These are phyloP conservation scores for mouse (Mus musculus) DNA, from an alignment of 2,113 vertebrate genomes.

Conservation along the genomic window GRCm39 chr10:19664001-19664500, in stretches of 20 bases:
- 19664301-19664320: slow-evolving; percentile 41
- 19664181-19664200: background rate
- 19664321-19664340: slow-evolving; percentile 16
- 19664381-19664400: background rate
- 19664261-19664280: slow-evolving; percentile 35
- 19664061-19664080: background rate
- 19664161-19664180: too few relatives aligned
- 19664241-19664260: background rate
- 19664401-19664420: background rate
- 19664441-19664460: background rate
- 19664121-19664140: background rate
- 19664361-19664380: background rate
- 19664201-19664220: background rate
- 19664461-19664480: background rate
- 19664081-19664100: background rate
- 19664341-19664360: background rate
- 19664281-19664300: background rate
- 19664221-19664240: background rate
- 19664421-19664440: background rate
- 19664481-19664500: slow-evolving; percentile 27
- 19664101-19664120: background rate
- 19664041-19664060: background rate
- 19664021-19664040: background rate
- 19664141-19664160: background rate
- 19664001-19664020: background rate